phyloP scores from a whole-genome alignment of 1,140 invertebrate genomes.

The Drosophila asahinai region DNA sequence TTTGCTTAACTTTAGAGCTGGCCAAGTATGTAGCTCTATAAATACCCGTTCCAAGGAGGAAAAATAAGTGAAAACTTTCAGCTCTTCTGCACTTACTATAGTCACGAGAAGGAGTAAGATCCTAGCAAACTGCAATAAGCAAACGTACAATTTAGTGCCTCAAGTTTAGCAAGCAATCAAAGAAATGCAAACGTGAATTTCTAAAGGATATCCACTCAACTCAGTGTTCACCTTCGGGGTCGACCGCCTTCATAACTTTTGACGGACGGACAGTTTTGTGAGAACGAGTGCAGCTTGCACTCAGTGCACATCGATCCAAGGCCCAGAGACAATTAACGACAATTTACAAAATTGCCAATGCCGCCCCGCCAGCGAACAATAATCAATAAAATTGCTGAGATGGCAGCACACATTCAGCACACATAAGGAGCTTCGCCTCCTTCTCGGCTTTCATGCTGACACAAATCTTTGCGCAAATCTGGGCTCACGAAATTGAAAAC shows the following conservation, averaged over 20 bases:
- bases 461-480: constrained; percentile 72
- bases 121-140: constrained; percentile 8
- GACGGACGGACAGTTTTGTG: constrained; percentile 44
- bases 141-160: constrained; percentile 26
- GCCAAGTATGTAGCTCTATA: not conserved
- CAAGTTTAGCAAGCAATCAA: constrained; percentile 31
- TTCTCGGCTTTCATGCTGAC: constrained; percentile 64
- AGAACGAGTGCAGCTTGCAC: constrained; percentile 71
- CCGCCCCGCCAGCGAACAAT: constrained; percentile 49
- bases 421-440: constrained; percentile 5
- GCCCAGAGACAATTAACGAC: constrained; percentile 62
- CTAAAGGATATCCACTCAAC: not conserved
- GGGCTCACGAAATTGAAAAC: constrained; percentile 64
- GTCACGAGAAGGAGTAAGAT: constrained; percentile 21
- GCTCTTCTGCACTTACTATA: constrained; percentile 13
- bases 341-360: constrained; percentile 71
- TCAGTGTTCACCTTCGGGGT: constrained; percentile 28
- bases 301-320: constrained; percentile 41
- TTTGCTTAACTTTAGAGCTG: constrained; percentile 14
- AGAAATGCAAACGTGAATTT: constrained; percentile 22
- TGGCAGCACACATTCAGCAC: constrained; percentile 29
- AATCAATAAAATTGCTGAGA: constrained; percentile 79
- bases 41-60: not conserved
- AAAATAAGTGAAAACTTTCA: constrained; percentile 16
- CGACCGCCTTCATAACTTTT: constrained; percentile 35